A percentile compares a stretch with the other conserved stretches of the same genome.
Evolutionary conservation across 2,888 invertebrate genomes (phyloP).

Genomic region (Camptogramma bilineatum): DNA sequence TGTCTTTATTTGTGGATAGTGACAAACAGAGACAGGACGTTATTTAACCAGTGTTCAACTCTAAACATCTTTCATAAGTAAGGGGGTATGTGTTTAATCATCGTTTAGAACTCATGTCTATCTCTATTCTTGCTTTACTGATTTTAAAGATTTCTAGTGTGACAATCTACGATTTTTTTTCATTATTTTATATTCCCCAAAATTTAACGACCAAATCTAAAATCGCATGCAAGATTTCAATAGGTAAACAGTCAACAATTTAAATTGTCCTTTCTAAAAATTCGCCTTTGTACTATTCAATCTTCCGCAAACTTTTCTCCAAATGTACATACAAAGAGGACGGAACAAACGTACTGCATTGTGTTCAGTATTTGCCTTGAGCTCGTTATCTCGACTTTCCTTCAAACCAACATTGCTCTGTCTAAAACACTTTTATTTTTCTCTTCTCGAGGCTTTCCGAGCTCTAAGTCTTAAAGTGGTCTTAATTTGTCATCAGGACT

Average conservation of each 20-base stretch:
- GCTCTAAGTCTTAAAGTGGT: conserved; percentile 4
- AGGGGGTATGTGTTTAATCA: too few species aligned
- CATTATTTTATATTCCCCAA: too few species aligned
- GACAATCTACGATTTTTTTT: too few species aligned
- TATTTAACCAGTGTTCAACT: too few species aligned
- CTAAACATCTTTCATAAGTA: too few species aligned
- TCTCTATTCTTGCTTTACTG: too few species aligned
- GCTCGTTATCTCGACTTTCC: conserved; percentile 25
- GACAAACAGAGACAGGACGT: too few species aligned
- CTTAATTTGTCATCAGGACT: conserved; percentile 15
- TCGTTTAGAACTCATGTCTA: too few species aligned
- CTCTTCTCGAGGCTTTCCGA: not conserved
- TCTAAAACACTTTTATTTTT: conserved; percentile 14
- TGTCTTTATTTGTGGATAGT: too few species aligned
- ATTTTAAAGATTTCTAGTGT: too few species aligned
- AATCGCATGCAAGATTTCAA: too few species aligned
- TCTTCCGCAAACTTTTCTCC: not conserved
- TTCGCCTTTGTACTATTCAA: not conserved
- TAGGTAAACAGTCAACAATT: not conserved
- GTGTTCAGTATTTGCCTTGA: conserved; percentile 36
- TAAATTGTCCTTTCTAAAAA: not conserved
- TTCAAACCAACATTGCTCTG: conserved; percentile 13
- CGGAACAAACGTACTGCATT: conserved; percentile 21
- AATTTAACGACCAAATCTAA: too few species aligned
- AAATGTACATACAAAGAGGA: conserved; percentile 3